phyloP scores from a whole-genome alignment of 2,797 vertebrate genomes.

The Sardinella longiceps region DNA sequence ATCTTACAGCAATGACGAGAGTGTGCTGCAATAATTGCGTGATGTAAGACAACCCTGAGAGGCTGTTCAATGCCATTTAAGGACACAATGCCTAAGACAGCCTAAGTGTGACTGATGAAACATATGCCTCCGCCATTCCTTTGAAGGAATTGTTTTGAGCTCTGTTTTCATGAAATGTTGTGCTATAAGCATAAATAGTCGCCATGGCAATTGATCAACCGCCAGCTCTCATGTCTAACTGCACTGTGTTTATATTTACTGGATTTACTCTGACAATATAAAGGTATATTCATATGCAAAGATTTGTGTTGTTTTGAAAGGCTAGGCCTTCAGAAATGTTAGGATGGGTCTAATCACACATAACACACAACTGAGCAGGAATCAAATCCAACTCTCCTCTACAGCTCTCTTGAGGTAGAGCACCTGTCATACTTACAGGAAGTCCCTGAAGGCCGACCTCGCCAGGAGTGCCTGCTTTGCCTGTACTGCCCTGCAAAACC shows the following conservation, averaged over 20 bases:
- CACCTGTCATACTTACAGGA: constrained; percentile 83
- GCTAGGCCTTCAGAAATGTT: not conserved
- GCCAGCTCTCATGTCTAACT: not conserved
- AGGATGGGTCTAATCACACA: not conserved
- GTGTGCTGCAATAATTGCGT: not conserved
- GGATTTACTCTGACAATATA: not conserved
- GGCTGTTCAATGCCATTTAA: not conserved
- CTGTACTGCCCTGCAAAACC: constrained; percentile 82
- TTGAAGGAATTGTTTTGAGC: not conserved
- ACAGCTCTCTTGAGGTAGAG: not conserved
- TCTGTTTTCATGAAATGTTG: not conserved
- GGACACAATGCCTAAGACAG: not conserved
- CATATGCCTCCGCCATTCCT: not conserved
- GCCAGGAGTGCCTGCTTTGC: constrained; percentile 87
- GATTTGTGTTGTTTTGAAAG: not conserved
- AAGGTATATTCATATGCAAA: not conserved
- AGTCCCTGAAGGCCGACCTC: constrained; percentile 90
- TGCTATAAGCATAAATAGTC: not conserved
- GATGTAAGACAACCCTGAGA: not conserved
- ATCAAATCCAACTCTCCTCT: not conserved
- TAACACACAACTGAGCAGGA: not conserved
- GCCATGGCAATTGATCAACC: not conserved
- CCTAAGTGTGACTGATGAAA: not conserved
- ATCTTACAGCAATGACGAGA: not conserved
- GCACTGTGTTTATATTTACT: no score